Evolutionary conservation across 1,140 invertebrate species (phyloP).

Genomic region (Camponotus vicinus): DNA sequence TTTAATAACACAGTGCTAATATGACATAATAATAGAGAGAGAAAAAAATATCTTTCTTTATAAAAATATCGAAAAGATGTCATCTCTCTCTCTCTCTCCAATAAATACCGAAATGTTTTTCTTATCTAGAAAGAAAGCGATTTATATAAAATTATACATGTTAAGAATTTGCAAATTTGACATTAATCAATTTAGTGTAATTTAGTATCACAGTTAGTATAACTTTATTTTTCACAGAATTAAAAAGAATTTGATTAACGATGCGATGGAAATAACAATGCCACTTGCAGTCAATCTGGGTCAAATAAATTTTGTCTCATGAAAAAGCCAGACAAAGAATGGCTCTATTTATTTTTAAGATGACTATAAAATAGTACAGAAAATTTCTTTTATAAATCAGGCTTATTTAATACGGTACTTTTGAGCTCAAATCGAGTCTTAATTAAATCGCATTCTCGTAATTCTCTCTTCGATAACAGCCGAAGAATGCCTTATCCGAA

Average conservation of each 20-base stretch:
- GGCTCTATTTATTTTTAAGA: no score
- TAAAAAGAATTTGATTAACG: neutral
- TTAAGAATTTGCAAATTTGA: no score
- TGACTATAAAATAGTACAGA: neutral
- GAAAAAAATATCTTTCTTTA: neutral
- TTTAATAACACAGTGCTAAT: neutral
- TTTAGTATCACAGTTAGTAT: no score
- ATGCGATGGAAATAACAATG: neutral
- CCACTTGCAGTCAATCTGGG: neutral
- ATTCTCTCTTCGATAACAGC: slow-evolving; percentile 32
- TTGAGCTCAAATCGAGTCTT: neutral
- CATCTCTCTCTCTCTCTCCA: neutral
- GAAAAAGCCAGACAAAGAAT: no score
- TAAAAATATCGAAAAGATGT: neutral
- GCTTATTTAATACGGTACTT: neutral
- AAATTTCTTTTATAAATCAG: neutral
- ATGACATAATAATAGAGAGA: neutral
- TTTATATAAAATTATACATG: no score
- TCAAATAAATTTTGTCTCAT: neutral
- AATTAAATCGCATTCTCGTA: slow-evolving; percentile 38
- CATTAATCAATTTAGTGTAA: no score
- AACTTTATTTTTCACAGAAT: no score
- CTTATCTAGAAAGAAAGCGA: no score
- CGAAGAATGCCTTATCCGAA: neutral
- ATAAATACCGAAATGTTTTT: neutral